A percentile compares a stretch with the other conserved stretches of the same genome.
Conservation (phyloP, 2,113 vertebrate genomes). For the Pionites leucogaster region DNA sequence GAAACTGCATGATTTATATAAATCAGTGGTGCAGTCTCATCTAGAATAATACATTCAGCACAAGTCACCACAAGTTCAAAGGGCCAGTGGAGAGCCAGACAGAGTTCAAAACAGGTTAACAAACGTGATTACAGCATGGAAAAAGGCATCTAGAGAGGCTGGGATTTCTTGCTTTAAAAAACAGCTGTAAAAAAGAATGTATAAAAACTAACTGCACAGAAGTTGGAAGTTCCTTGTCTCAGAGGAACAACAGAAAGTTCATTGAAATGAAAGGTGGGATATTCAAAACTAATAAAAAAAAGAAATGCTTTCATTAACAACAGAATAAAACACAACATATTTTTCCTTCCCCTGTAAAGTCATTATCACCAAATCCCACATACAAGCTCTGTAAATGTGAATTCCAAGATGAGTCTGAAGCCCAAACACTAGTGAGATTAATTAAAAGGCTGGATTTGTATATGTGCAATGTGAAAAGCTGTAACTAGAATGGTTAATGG, state of each 20-base stretch:
- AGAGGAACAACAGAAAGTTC: not conserved
- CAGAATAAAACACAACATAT: not conserved
- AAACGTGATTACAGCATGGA: not conserved
- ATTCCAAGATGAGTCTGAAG: not conserved
- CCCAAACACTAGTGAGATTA: not conserved
- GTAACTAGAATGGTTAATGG: not conserved
- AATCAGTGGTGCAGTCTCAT: not conserved
- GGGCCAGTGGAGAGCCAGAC: not conserved
- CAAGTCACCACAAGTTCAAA: constrained; percentile 20
- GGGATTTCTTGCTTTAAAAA: not conserved
- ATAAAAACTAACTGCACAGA: not conserved
- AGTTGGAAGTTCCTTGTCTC: not conserved
- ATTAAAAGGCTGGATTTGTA: not conserved
- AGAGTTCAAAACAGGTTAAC: constrained; percentile 22
- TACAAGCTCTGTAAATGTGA: not conserved
- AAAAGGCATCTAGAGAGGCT: not conserved
- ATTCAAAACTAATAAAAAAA: not conserved
- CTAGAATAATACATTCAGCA: not conserved
- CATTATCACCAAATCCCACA: not conserved
- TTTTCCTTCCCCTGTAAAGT: not conserved
- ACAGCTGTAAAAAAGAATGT: not conserved
- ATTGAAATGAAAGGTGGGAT: not conserved
- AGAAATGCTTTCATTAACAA: not conserved
- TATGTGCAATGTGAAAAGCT: not conserved
- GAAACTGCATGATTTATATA: not conserved